Percentiles rank a stretch among this genome's conserved stretches.
Conservation (phyloP, 1,140 invertebrate species). For the Drosophila willistoni region DNA sequence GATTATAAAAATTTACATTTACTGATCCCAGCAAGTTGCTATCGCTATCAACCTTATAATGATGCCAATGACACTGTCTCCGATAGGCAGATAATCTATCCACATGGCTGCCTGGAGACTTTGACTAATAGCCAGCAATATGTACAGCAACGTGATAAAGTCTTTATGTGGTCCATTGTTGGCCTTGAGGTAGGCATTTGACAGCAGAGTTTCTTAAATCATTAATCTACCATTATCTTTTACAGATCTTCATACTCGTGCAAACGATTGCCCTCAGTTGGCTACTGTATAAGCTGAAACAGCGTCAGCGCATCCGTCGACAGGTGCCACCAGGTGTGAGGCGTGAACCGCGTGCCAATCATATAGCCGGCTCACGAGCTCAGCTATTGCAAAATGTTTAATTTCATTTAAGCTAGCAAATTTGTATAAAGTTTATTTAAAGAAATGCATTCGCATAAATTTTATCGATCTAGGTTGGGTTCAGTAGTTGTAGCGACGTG, state of each 20-base stretch:
- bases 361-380: conserved; percentile 56
- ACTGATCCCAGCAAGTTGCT: conserved; percentile 70
- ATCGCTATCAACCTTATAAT: conserved; percentile 66
- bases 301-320: conserved; percentile 37
- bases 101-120: conserved; percentile 54
- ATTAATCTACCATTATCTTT: not conserved
- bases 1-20: conserved; percentile 66
- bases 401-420: conserved; percentile 19
- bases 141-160: conserved; percentile 64
- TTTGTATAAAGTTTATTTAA: conserved; percentile 54
- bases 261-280: conserved; percentile 56
- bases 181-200: conserved; percentile 68
- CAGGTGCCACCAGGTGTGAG: conserved; percentile 68
- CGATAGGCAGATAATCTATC: conserved; percentile 35
- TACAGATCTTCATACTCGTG: conserved; percentile 63
- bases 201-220: conserved; percentile 7
- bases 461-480: conserved; percentile 35
- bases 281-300: conserved; percentile 59
- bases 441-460: conserved; percentile 38
- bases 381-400: conserved; percentile 56
- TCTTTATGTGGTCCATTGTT: conserved; percentile 70
- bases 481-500: conserved; percentile 67
- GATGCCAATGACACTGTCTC: conserved; percentile 30
- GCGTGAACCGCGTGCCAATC: conserved; percentile 61
- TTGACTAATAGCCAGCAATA: conserved; percentile 45